A percentile compares a stretch with the other conserved stretches of the same genome.
These are phyloP conservation scores for Drosophila aldrichi DNA, from an alignment of 2,888 invertebrate species.

Conservation along the genomic window DNA sequence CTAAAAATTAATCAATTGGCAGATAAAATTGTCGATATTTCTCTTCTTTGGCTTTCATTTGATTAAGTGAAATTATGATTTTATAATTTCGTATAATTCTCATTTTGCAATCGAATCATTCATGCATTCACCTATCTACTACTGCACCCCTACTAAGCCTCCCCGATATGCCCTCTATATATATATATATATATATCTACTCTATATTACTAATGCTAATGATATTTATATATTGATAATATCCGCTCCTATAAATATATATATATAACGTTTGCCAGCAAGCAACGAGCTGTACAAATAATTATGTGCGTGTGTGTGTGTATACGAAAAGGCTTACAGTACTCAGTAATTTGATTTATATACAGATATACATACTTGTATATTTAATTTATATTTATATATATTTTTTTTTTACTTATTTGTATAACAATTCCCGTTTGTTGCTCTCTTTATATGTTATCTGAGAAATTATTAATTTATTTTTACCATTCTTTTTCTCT, in stretches of 20 bases:
- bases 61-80: constrained; percentile 35
- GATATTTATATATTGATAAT: constrained; percentile 35
- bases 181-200: constrained; percentile 30
- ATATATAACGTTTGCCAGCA: constrained; percentile 39
- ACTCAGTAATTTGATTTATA: neutral
- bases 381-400: constrained; percentile 2
- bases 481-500: constrained; percentile 47
- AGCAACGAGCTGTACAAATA: constrained; percentile 46
- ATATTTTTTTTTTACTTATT: constrained; percentile 5
- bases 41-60: constrained; percentile 37
- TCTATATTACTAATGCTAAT: constrained; percentile 18
- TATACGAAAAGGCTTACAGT: constrained; percentile 11
- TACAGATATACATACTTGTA: neutral
- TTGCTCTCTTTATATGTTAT: constrained; percentile 8
- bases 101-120: constrained; percentile 66
- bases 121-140: constrained; percentile 61
- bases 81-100: constrained; percentile 45
- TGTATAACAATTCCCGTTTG: constrained; percentile 4
- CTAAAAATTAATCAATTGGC: constrained; percentile 20
- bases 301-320: constrained; percentile 29
- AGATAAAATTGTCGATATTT: constrained; percentile 19
- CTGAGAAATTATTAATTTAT: constrained; percentile 59
- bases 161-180: constrained; percentile 14
- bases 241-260: constrained; percentile 39
- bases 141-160: constrained; percentile 30